These are phyloP conservation scores for Unio pictorum DNA, from an alignment of 2,888 invertebrate genomes.

Conservation along the genomic window DNA sequence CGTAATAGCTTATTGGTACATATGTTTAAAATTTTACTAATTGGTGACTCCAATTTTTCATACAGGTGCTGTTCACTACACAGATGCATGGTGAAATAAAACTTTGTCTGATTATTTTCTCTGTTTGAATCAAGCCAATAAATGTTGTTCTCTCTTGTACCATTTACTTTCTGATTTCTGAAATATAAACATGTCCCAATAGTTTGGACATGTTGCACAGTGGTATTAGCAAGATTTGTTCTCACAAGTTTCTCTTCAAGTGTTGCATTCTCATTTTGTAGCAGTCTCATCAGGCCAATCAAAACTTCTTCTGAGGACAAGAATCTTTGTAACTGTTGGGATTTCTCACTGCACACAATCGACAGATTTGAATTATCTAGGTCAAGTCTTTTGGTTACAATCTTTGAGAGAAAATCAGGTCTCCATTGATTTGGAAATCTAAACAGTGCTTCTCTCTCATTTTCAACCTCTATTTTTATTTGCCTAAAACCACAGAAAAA, in stretches of 20 bases:
- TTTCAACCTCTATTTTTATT: conserved; percentile 3
- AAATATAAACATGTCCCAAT: too few relatives aligned
- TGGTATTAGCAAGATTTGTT: too few relatives aligned
- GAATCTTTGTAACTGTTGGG: conserved; percentile 3
- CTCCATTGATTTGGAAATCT: conserved; percentile 25
- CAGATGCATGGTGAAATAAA: too few relatives aligned
- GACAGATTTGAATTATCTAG: neutral
- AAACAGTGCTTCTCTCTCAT: conserved; percentile 11
- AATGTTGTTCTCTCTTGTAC: too few relatives aligned
- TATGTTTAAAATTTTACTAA: too few relatives aligned
- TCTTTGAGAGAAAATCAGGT: conserved; percentile 35
- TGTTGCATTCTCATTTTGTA: conserved; percentile 5
- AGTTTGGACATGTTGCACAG: too few relatives aligned
- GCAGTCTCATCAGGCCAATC: conserved; percentile 9
- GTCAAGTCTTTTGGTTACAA: conserved; percentile 34
- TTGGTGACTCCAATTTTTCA: too few relatives aligned
- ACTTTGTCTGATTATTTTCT: too few relatives aligned
- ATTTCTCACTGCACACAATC: neutral
- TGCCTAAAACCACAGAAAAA: conserved; percentile 19
- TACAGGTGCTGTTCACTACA: too few relatives aligned
- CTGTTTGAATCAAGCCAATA: too few relatives aligned
- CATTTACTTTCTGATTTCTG: too few relatives aligned
- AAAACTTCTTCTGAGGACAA: conserved; percentile 3
- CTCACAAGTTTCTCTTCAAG: neutral
- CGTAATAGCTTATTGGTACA: too few relatives aligned